Evolutionary conservation across 2,113 vertebrate genomes (phyloP), one percentile per base, ranked within the genome.

Genomic region (Mastomys coucha): DNA sequence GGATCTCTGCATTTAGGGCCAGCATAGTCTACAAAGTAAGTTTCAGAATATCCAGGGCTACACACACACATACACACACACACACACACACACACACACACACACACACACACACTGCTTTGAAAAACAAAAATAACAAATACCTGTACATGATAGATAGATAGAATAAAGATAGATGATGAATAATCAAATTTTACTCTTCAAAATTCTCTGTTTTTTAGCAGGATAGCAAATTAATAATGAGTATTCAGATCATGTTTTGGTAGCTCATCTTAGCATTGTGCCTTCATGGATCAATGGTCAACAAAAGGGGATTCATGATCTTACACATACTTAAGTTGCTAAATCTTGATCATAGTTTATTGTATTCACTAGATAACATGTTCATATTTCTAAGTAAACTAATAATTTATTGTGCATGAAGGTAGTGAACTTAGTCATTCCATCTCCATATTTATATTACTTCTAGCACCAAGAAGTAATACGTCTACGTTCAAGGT

Each of bases 131-230:
- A 81, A 81, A 53, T 33, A 80, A 80, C 11, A 53, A 45, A 45
- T 45, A 45, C 45, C 45, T 45, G 45, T 45, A 45, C 45, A 45
- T 13, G n/a, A 22, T 73, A 73, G 72, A 39, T 24, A 73, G n/a
- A 22, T 24, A 42, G n/a, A 11, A 75, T 75, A 42, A 11, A 73
- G 36, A 31, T 67, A 67, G 65, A 67, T 31, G 28, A 76, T 72
- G 58, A 92, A 84, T 94, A 84, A 53, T 58, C 77, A 88, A 76
- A 58, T 78, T 13, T 73, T 67, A 42, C 91, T 88, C 51, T 90
- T 78, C 28, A n/a, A 89, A 81, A 88, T 89, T n/a, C 19, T 81
- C 3, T 19, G 28, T 77, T 63, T 63, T 93, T 22, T 93, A 93
- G 63, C n/a, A 19, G 91, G 77, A 85, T 45, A 72, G 24, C 14